Base-by-base conservation (phyloP, 2,888 invertebrate genomes). In the Dendrolimus pini region DNA sequence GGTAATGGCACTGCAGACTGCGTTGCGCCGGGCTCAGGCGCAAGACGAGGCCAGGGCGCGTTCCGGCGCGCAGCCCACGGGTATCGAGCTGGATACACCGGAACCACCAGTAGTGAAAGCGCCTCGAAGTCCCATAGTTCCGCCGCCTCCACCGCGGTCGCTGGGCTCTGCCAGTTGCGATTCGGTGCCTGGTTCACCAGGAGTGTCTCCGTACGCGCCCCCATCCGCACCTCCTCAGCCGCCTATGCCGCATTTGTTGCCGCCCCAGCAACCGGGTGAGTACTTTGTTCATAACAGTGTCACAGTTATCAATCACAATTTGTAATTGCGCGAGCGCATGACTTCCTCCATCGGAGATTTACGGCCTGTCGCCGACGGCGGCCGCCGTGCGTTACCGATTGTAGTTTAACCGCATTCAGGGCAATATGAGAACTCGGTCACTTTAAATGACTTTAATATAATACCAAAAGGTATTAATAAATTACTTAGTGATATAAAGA, bases 1-100 rank as follows among this genome's bases (percentile, higher is more conserved):
- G 14, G 96, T 97, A 60, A 98, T 97, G 97, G 97, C 97, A 60
- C 88, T 93, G 75, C 96, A 97, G 89, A 97, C 97, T 41, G 97
- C 97, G 0, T 78, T 96, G 65, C 84, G 96, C 56, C 92, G 97
- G 56, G 96, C 96, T 54, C 95, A 96, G 80, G 96, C 96, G 57
- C 96, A 96, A 86, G 97, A 97, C 75, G 96, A 96, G 78, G 93
- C 93, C 56, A 82, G 93, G 7, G 91, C 92, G 64, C 79, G 93
- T 2, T 70, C 84, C 52, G 90, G 91, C n/a, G 68, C 86, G 62
- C 90, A 85, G 53, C 76, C 76, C 55, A 84, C 69, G 60, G 85
- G 85, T 0, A 60, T 82, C 2, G 93, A 82, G 79, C 75, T 79
- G 71, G 93, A 92, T 58, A 82, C 87, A 41, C 86, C 87, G 2